Evolutionary conservation across 2,113 vertebrate species (phyloP).

Genomic region (Stigmatopora argus): DNA sequence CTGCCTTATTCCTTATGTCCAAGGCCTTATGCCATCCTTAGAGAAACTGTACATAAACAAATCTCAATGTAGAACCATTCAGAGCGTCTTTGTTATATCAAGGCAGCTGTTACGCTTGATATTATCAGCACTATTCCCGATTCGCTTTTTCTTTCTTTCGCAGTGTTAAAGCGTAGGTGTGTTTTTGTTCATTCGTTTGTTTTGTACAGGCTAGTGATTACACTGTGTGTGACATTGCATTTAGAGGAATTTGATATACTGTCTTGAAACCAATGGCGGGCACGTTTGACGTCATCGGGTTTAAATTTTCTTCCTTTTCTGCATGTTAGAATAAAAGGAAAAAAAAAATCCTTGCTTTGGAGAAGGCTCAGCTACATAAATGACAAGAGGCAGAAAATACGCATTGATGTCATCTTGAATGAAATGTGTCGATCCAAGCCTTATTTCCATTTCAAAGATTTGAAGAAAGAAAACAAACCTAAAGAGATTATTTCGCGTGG

Average conservation of each 20-base stretch:
- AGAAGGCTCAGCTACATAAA: conserved; percentile 50
- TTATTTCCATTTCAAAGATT: conserved; percentile 75
- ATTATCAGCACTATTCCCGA: conserved; percentile 56
- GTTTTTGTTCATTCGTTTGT: conserved; percentile 20
- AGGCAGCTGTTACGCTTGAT: conserved; percentile 63
- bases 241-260: conserved; percentile 45
- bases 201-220: conserved; percentile 54
- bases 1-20: conserved; percentile 73
- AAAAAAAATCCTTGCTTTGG: conserved; percentile 54
- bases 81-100: conserved; percentile 64
- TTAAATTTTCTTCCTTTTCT: conserved; percentile 20
- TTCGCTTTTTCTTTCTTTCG: conserved; percentile 42
- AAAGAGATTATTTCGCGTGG: conserved; percentile 53
- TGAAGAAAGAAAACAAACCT: conserved; percentile 6
- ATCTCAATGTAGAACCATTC: conserved; percentile 59
- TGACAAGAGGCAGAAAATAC: conserved; percentile 37
- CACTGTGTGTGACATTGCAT: conserved; percentile 52
- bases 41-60: conserved; percentile 64
- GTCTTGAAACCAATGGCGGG: conserved; percentile 41
- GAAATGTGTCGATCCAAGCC: conserved; percentile 52
- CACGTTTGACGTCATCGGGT: conserved; percentile 44
- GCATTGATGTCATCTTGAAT: conserved; percentile 48
- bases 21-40: conserved; percentile 67
- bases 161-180: conserved; percentile 49
- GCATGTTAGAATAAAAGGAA: conserved; percentile 37